These are phyloP conservation scores for Echiichthys vipera DNA, from an alignment of 2,797 vertebrate species.

Conservation along the genomic window DNA sequence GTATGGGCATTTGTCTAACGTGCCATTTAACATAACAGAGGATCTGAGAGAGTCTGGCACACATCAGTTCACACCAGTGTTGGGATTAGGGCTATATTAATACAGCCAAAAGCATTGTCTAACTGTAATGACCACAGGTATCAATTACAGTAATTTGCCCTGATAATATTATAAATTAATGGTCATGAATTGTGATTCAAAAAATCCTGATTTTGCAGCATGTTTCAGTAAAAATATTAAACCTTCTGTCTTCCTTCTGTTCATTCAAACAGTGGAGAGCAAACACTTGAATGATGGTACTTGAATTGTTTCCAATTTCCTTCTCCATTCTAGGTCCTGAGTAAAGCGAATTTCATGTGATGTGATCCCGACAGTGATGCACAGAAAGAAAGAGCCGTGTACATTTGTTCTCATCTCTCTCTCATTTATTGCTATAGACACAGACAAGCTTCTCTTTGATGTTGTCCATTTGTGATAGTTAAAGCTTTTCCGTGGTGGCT, in stretches of 20 bases:
- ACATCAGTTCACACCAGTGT: too few species aligned
- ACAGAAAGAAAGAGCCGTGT: not conserved
- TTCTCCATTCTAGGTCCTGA: not conserved
- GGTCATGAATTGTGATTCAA: not conserved
- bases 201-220: not conserved
- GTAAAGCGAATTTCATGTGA: constrained; percentile 30
- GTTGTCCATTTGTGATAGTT: constrained; percentile 44
- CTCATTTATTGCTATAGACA: constrained; percentile 38
- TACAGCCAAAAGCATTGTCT: not conserved
- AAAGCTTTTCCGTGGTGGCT: constrained; percentile 40
- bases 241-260: not conserved
- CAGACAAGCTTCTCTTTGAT: constrained; percentile 35
- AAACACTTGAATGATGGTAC: not conserved
- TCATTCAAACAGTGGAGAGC: not conserved
- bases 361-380: constrained; percentile 28
- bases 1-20: too few species aligned
- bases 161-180: not conserved
- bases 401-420: constrained; percentile 24
- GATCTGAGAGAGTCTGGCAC: not conserved
- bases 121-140: not conserved
- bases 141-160: not conserved
- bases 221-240: not conserved
- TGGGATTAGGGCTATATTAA: not conserved
- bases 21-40: too few species aligned
- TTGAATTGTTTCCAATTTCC: constrained; percentile 25